phyloP scores from a whole-genome alignment of 2,797 vertebrate species.

The Chrosomus eos region DNA sequence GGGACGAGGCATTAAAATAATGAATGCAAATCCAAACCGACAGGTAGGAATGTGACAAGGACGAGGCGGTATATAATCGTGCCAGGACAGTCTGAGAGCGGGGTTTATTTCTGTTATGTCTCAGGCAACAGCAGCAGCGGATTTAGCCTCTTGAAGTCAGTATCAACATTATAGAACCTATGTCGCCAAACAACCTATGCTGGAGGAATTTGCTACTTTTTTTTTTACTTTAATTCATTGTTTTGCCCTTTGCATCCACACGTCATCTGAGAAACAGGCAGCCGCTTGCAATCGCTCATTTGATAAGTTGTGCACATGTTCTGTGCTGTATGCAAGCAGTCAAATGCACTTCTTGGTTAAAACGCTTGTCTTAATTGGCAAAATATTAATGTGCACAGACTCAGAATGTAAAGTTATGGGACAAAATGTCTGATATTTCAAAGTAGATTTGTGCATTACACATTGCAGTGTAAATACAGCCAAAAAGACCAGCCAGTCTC shows the following conservation, averaged over 20 bases:
- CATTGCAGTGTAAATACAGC: not conserved
- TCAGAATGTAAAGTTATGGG: not conserved
- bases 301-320: not conserved
- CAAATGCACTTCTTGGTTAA: not conserved
- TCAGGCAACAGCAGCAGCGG: not conserved
- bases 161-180: not conserved
- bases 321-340: not conserved
- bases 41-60: conserved; percentile 29
- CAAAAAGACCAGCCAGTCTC: not conserved
- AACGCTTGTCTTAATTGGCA: not conserved
- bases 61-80: not conserved
- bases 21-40: conserved; percentile 51
- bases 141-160: conserved; percentile 17
- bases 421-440: not conserved
- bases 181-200: not conserved
- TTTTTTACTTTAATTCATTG: not conserved
- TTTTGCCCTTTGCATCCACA: not conserved
- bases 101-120: conserved; percentile 37
- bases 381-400: not conserved
- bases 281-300: not conserved
- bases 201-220: not conserved
- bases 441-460: not conserved
- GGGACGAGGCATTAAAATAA: conserved; percentile 30
- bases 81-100: conserved; percentile 8
- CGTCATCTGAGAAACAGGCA: not conserved